These are phyloP conservation scores for Patiria miniata DNA, from an alignment of 35 echinoderm and acorn worm genomes.

Conservation along the genomic window DNA sequence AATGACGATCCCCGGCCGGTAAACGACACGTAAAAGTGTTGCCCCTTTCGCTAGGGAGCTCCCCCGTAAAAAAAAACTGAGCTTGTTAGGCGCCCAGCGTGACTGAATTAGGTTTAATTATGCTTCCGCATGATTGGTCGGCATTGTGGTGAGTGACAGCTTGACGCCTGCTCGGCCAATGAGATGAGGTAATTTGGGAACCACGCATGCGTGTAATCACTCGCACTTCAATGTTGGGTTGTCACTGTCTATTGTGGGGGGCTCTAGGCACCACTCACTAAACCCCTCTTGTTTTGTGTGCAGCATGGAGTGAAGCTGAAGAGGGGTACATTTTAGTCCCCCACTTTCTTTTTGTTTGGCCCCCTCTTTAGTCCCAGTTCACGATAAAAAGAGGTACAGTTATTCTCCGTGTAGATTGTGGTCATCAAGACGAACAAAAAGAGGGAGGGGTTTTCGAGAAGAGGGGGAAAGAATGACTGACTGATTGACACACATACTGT, in stretches of 20 bases:
- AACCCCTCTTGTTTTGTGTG: conserved; percentile 7
- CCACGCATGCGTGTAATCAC: conserved; percentile 70
- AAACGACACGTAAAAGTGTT: conserved; percentile 35
- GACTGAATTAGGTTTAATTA: conserved; percentile 83
- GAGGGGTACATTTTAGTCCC: not conserved
- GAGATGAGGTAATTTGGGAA: conserved; percentile 70
- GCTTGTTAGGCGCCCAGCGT: conserved; percentile 41
- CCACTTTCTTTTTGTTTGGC: not conserved
- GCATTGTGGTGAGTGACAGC: conserved; percentile 64
- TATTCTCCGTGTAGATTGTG: not conserved
- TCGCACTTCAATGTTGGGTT: conserved; percentile 15
- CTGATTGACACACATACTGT: not conserved
- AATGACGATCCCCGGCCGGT: not conserved
- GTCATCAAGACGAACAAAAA: not conserved
- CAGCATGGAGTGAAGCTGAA: not conserved
- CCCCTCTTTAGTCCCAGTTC: not conserved
- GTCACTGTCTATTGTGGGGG: conserved; percentile 22
- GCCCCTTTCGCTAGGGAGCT: not conserved
- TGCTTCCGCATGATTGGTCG: conserved; percentile 75
- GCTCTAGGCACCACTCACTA: not conserved
- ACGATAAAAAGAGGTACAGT: not conserved
- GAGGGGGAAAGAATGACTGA: not conserved
- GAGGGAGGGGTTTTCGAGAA: not conserved
- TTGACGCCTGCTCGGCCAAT: conserved; percentile 73
- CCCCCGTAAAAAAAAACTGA: not conserved